phyloP scores from a whole-genome alignment of 2,797 vertebrate species.

The Melanogrammus aeglefinus region DNA sequence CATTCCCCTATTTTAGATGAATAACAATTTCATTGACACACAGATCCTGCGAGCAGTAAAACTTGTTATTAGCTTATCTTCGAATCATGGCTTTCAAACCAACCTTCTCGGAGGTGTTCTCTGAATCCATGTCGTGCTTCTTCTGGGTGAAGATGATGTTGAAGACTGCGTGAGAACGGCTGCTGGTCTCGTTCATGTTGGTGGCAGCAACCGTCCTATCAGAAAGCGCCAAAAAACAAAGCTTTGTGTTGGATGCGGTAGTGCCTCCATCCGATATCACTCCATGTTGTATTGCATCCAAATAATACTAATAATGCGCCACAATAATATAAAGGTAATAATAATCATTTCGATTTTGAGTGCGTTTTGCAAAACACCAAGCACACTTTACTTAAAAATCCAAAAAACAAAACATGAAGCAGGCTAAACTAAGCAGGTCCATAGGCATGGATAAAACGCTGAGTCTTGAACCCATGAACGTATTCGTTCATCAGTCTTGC shows the following conservation, averaged over 20 bases:
- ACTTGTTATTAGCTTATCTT: no score
- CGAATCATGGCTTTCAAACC: background rate
- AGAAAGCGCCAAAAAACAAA: background rate
- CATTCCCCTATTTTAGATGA: background rate
- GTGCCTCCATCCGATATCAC: background rate
- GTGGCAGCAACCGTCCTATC: slow-evolving; percentile 95
- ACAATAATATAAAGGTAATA: background rate
- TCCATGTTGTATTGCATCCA: background rate
- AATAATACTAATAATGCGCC: background rate
- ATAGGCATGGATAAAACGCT: background rate
- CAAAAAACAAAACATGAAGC: background rate
- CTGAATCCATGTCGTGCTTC: slow-evolving; percentile 81
- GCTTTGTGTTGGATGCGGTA: background rate
- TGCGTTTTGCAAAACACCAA: background rate
- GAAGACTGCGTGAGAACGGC: slow-evolving; percentile 95
- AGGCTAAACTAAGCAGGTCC: background rate
- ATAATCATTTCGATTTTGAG: background rate
- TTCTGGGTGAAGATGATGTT: slow-evolving; percentile 99
- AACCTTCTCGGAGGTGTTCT: slow-evolving; percentile 95
- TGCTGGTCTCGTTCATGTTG: slow-evolving; percentile 99
- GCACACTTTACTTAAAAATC: background rate
- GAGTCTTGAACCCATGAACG: background rate
- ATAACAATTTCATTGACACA: background rate
- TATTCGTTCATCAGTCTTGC: background rate
- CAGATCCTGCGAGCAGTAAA: no score